Base-by-base conservation (phyloP, 2,797 vertebrate genomes). In the Fratercula arctica region DNA sequence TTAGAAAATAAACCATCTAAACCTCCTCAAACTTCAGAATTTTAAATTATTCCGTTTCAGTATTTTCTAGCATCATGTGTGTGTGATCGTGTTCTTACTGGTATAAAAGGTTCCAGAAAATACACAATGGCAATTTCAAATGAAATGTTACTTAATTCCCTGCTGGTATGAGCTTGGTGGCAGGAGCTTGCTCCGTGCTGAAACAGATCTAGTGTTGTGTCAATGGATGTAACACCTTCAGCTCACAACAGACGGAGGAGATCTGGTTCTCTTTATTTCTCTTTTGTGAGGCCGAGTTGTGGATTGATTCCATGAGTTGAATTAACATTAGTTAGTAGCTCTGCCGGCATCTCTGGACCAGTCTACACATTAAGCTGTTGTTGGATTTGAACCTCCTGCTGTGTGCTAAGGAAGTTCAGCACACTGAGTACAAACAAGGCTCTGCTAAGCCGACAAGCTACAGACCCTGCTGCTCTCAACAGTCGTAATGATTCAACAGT, bases 91-190 rank as follows among this genome's bases (percentile, higher is more conserved):
- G 8, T 39, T 37, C 20, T 41, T 45, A 24, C 26, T 61, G 20
- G 35, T 51, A 59, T 8, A 63, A 63, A 87, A 80, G 10, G 39
- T 48, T 90, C 48, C 56, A 85, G 45, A 83, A 96, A 90, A 79
- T 21, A 37, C 48, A 79, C 19, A 63, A 18, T 17, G 57, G 48
- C 35, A 61, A 33, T 87, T 89, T 86, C 53, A 78, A 81, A 57
- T 23, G 9, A 80, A 87, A 72, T 31, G 11, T 46, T 77, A 23
- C 18, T 85, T 75, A 78, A 85, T 60, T 79, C 25, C 9, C 10
- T 86, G 48, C 41, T 83, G 45, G 48, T 31, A 26, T 12, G 29
- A 84, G 39, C 35, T 79, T 53, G 16, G 48, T 63, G 64, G 20
- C 17, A 50, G 17, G 33, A 87, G 33, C 13, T 50, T 77, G 24